phyloP scores from a whole-genome alignment of 2,797 vertebrate genomes.

The Bradypodion ventrale region DNA sequence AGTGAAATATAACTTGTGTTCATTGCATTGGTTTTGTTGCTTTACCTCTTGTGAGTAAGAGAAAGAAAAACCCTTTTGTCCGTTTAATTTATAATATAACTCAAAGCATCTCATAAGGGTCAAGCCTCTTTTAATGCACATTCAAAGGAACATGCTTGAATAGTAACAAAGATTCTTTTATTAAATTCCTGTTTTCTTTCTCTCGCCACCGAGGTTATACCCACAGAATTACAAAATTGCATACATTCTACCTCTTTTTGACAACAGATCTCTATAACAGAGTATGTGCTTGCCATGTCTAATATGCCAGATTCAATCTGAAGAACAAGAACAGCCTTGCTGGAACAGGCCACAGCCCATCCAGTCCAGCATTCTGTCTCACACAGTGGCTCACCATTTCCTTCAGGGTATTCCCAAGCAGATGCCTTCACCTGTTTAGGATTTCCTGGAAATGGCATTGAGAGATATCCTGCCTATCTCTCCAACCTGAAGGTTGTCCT shows the following conservation, averaged over 20 bases:
- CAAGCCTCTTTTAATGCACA: not conserved
- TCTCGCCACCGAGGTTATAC: not conserved
- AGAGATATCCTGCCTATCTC: too few relatives aligned
- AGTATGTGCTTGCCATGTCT: not conserved
- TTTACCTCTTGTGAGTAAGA: slow-evolving; percentile 7
- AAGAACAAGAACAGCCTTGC: too few relatives aligned
- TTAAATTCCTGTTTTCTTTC: not conserved
- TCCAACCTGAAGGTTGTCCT: too few relatives aligned
- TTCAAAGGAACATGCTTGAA: not conserved
- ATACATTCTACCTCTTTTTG: not conserved
- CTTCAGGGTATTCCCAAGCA: too few relatives aligned
- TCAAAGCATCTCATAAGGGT: slow-evolving; percentile 11
- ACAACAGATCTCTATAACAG: not conserved
- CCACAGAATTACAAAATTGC: not conserved
- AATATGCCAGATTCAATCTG: not conserved
- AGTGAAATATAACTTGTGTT: slow-evolving; percentile 15
- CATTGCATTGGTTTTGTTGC: not conserved
- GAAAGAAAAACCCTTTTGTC: slow-evolving; percentile 5
- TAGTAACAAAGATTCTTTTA: not conserved
- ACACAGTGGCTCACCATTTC: too few relatives aligned
- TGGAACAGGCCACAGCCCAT: too few relatives aligned
- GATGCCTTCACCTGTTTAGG: too few relatives aligned
- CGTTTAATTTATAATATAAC: slow-evolving; percentile 8
- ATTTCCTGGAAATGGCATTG: too few relatives aligned
- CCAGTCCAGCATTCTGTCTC: too few relatives aligned